These are phyloP conservation scores for Acanthisitta chloris DNA, from an alignment of 2,113 vertebrate species.

Conservation along the genomic window DNA sequence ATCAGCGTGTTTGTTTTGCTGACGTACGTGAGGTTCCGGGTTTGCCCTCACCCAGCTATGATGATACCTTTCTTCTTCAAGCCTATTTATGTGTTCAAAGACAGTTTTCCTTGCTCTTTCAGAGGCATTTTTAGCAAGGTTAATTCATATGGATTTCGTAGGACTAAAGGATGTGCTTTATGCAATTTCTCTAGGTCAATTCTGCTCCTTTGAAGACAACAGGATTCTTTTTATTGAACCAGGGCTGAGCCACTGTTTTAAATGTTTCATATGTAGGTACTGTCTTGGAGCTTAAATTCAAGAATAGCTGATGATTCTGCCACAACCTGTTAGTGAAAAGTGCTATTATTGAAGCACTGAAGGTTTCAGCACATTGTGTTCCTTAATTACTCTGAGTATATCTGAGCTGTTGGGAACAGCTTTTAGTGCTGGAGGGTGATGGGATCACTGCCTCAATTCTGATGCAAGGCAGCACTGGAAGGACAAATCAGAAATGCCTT, in stretches of 20 bases:
- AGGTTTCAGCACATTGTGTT: conserved; percentile 8
- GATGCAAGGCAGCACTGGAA: neutral
- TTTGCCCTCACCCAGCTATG: neutral
- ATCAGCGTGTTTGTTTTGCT: neutral
- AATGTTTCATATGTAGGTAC: neutral
- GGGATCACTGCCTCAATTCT: neutral
- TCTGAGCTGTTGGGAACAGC: neutral
- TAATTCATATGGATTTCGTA: neutral
- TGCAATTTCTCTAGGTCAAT: neutral
- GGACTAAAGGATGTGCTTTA: neutral
- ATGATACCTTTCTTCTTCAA: neutral
- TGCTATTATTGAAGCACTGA: neutral
- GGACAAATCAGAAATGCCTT: neutral
- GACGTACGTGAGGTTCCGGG: fast-evolving
- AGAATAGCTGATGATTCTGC: neutral
- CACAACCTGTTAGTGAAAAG: neutral
- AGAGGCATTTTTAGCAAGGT: neutral
- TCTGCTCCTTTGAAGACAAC: neutral
- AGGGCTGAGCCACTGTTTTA: neutral
- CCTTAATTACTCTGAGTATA: neutral
- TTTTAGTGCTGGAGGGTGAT: neutral
- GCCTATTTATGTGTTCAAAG: neutral
- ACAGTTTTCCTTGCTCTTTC: neutral
- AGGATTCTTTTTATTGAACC: neutral
- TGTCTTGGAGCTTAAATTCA: neutral